Evolutionary conservation across 2,113 vertebrate genomes (phyloP).

Genomic region (Oncorhynchus tshawytscha): DNA sequence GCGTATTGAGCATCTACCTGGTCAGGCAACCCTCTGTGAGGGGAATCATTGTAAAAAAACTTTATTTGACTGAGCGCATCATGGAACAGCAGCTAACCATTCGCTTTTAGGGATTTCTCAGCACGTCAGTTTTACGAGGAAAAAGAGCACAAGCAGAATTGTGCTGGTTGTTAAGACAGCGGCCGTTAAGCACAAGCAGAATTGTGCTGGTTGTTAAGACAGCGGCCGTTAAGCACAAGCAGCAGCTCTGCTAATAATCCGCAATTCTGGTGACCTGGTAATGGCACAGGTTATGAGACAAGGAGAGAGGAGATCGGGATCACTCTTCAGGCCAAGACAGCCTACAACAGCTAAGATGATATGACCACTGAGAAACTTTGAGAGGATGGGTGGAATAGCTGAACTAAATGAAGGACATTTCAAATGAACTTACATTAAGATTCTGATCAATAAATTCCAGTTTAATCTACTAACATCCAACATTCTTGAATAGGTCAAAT

Average conservation of each 20-base stretch:
- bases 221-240: conserved; percentile 18
- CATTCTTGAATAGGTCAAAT: background rate
- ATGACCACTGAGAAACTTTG: too few relatives aligned
- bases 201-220: conserved; percentile 32
- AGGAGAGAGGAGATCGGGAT: background rate
- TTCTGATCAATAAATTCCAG: background rate
- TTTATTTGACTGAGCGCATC: conserved; percentile 44
- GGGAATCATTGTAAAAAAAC: conserved; percentile 19
- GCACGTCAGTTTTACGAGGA: conserved; percentile 39
- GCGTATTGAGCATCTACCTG: background rate
- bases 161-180: too few relatives aligned
- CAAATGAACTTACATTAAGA: background rate
- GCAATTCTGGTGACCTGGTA: conserved; percentile 2
- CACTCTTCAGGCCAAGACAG: background rate
- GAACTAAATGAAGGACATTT: background rate
- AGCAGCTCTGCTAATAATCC: conserved; percentile 8
- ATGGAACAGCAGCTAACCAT: conserved; percentile 42
- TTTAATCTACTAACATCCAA: background rate
- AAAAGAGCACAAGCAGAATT: conserved; percentile 21
- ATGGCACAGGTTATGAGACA: background rate
- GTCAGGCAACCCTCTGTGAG: background rate
- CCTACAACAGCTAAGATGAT: background rate
- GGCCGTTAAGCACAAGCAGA: conserved; percentile 5
- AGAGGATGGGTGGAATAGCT: background rate
- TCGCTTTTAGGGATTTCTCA: conserved; percentile 12